Evolutionary conservation across 2,113 vertebrate species (phyloP).

Genomic region (Halcyon malimbica): DNA sequence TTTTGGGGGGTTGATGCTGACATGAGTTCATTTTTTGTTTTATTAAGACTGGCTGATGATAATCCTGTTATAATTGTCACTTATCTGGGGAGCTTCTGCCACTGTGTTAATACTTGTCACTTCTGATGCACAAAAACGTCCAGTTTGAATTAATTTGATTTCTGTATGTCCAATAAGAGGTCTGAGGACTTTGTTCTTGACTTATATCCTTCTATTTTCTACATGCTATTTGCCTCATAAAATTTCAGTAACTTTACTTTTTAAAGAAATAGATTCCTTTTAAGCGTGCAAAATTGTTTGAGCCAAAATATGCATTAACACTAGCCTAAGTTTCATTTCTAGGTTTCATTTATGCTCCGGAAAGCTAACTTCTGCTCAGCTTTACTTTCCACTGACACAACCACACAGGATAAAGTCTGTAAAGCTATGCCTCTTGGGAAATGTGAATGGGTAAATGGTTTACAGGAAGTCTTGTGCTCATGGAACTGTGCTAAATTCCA

Average conservation of each 20-base stretch:
- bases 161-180: not conserved
- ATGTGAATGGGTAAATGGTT: not conserved
- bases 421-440: not conserved
- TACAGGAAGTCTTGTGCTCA: not conserved
- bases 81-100: conserved; percentile 14
- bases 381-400: not conserved
- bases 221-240: not conserved
- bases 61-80: conserved; percentile 35
- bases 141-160: not conserved
- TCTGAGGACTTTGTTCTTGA: not conserved
- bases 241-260: not conserved
- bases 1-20: conserved; percentile 32
- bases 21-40: conserved; percentile 27
- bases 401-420: not conserved
- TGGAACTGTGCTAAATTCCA: not conserved
- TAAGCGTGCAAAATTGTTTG: not conserved
- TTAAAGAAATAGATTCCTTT: not conserved
- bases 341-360: not conserved
- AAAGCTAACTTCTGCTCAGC: not conserved
- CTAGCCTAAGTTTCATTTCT: not conserved
- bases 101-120: not conserved
- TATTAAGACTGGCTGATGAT: conserved; percentile 9
- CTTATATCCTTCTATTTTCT: not conserved
- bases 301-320: not conserved
- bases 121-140: not conserved